Base-by-base conservation (phyloP, 2,113 vertebrate genomes). In the Chlamydotis undulata region DNA sequence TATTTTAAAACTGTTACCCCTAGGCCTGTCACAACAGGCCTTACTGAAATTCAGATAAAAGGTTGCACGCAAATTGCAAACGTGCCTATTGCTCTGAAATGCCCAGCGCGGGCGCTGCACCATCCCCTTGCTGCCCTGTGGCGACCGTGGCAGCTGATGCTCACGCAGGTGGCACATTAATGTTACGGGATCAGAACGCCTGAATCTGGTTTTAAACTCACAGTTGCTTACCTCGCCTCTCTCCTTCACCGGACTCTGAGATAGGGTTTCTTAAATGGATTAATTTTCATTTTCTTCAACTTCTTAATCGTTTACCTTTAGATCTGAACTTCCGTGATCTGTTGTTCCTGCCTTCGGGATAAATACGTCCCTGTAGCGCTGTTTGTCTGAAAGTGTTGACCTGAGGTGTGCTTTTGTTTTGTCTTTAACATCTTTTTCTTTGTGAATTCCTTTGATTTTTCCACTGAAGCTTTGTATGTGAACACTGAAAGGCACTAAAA, bases 101-200 rank as follows among this genome's bases (percentile, higher is more conserved):
- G 9, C 6, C 28, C 39, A 39, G 39, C 39, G 39, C 39, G 39
- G 83, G 21, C 87, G 47, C 59, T 33, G 50, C 25, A 19, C 33
- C 5, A 0, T 25, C 55, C 26, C 45, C 13, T 41, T 41, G 29
- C 41, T 50, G 18, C 45, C 52, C 75, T 23, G 26, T 11, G 61
- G 24, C 0, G 1, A 52, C 33, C 14, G 11, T 1, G 0, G 33
- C 39, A 14, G 1, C 13, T 19, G 4, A 23, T 5, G 47, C 4
- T 18, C 18, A 1, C 14, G 7, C 7, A 12, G 22, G 7, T 19
- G 21, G 7, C 21, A 6, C 4, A 4, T 29, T 39, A 8, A 9
- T 12, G 33, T 24, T 49, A 14, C 52, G 25, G 41, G 52, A 41
- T 28, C 19, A 10, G 49, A 25, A 43, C 50, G 19, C 15, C 50